These are phyloP conservation scores for Rhamnusium bicolor DNA, from an alignment of 2,888 invertebrate genomes.

Conservation along the genomic window DNA sequence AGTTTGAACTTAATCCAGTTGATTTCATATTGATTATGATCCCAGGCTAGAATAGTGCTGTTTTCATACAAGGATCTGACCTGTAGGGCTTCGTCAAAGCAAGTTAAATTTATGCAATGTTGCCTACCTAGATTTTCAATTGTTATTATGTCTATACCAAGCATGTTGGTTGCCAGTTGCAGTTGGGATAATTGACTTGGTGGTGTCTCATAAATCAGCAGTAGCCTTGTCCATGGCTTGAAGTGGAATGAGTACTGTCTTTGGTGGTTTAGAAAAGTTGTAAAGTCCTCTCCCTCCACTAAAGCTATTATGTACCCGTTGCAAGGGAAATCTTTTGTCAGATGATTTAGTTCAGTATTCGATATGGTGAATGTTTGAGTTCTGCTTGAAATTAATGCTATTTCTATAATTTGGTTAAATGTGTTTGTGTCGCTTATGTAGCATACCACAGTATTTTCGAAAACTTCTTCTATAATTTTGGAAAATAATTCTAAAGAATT, in stretches of 20 bases:
- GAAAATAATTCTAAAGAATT: neutral
- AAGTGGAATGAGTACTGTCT: slow-evolving; percentile 7
- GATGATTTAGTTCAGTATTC: neutral
- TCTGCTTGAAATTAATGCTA: neutral
- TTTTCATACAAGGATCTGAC: neutral
- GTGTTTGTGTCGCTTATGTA: slow-evolving; percentile 2
- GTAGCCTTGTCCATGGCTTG: slow-evolving; percentile 6
- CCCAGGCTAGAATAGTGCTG: neutral
- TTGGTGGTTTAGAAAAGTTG: neutral
- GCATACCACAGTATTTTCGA: slow-evolving; percentile 4
- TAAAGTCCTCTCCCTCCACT: neutral
- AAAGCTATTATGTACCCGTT: slow-evolving; percentile 10
- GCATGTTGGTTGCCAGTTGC: neutral
- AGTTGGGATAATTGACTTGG: neutral
- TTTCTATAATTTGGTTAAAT: neutral
- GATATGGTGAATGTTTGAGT: neutral
- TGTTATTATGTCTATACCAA: slow-evolving; percentile 9
- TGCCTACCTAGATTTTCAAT: slow-evolving; percentile 11
- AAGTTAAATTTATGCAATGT: neutral
- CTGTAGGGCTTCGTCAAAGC: neutral
- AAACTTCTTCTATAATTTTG: neutral
- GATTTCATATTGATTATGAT: neutral
- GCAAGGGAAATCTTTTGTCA: slow-evolving; percentile 8
- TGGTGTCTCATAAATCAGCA: slow-evolving; percentile 17
- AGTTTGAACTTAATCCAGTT: slow-evolving; percentile 10